These are phyloP conservation scores for Drosophila mayaguana DNA, from an alignment of 2,888 invertebrate genomes.

Conservation along the genomic window DNA sequence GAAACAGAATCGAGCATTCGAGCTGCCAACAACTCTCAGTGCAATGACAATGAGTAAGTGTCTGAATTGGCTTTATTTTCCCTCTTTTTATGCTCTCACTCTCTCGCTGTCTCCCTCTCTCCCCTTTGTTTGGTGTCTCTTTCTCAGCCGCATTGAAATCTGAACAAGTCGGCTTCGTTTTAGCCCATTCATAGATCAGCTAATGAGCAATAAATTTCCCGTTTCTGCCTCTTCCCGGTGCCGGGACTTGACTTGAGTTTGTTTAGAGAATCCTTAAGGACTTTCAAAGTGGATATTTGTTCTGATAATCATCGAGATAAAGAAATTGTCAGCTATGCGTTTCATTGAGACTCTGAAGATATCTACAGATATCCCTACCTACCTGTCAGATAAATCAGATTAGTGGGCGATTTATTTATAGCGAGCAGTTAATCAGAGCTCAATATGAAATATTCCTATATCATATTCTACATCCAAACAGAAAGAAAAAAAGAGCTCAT, in stretches of 20 bases:
- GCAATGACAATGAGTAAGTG: constrained; percentile 53
- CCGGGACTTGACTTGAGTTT: constrained; percentile 20
- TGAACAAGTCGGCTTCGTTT: constrained; percentile 36
- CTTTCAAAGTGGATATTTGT: not conserved
- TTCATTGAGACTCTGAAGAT: too few species aligned
- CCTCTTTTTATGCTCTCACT: not conserved
- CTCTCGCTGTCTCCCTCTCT: too few species aligned
- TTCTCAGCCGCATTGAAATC: constrained; percentile 14
- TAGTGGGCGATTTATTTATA: not conserved
- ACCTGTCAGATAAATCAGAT: too few species aligned
- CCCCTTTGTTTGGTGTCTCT: not conserved
- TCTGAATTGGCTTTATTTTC: constrained; percentile 41
- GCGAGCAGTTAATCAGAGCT: too few species aligned
- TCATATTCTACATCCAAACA: too few species aligned
- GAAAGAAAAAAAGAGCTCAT: too few species aligned
- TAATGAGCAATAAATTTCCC: constrained; percentile 66
- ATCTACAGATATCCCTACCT: too few species aligned
- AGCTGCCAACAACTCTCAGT: constrained; percentile 24
- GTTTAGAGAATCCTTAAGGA: constrained; percentile 5
- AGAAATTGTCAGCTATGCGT: not conserved
- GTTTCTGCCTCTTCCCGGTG: constrained; percentile 8
- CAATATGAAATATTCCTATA: too few species aligned
- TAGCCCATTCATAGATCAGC: constrained; percentile 27
- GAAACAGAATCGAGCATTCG: not conserved
- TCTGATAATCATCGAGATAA: not conserved